Conservation (phyloP, 2,797 vertebrate species). For the Lacerta agilis region DNA sequence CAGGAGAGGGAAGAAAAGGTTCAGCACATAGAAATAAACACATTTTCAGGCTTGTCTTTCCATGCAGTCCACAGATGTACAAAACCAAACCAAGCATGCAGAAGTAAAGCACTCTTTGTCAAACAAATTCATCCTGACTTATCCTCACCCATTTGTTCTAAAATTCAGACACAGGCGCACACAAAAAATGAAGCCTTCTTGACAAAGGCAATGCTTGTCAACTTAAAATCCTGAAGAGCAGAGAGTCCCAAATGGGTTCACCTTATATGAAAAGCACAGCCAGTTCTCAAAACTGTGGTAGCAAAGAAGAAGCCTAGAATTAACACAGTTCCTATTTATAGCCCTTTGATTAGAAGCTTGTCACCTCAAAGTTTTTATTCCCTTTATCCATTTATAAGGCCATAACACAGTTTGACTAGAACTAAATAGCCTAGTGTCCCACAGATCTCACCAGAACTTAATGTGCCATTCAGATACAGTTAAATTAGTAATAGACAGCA, state of each 20-base stretch:
- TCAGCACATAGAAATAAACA: neutral
- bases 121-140: accelerated
- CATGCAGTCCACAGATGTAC: neutral
- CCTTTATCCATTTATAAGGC: slow-evolving; percentile 75
- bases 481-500: slow-evolving; percentile 70
- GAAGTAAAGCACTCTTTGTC: neutral
- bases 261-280: slow-evolving; percentile 54
- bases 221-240: slow-evolving; percentile 64
- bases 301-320: slow-evolving; percentile 38
- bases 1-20: neutral
- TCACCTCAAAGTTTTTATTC: slow-evolving; percentile 71
- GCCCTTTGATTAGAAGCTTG: slow-evolving; percentile 71
- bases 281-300: slow-evolving; percentile 22
- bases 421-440: slow-evolving; percentile 63
- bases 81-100: neutral
- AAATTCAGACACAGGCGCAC: neutral
- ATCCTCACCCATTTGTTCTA: accelerated
- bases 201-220: slow-evolving; percentile 37
- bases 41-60: neutral
- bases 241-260: slow-evolving; percentile 53
- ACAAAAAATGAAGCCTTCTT: neutral
- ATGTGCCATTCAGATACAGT: slow-evolving; percentile 71
- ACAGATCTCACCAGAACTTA: slow-evolving; percentile 68
- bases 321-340: slow-evolving; percentile 72
- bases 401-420: slow-evolving; percentile 71